A percentile compares a stretch with the other conserved stretches of the same genome.
These are phyloP conservation scores for Prunella himalayana DNA, from an alignment of 2,113 vertebrate genomes.

Conservation along the genomic window DNA sequence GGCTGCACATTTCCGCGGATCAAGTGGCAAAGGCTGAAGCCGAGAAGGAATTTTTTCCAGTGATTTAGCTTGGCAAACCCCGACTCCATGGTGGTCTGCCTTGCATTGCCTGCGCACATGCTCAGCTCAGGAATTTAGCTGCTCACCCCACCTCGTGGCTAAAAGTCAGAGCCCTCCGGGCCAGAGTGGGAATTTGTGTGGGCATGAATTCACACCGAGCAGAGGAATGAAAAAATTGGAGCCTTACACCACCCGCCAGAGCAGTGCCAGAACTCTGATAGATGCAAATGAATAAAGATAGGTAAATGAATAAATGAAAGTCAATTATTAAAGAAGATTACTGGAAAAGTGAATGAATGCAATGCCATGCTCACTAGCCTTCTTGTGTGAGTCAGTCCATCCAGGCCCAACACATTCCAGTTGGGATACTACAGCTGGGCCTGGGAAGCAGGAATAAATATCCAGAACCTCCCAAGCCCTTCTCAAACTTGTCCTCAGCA, in stretches of 20 bases:
- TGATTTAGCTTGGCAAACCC: neutral
- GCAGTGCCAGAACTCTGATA: neutral
- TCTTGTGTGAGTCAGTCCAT: neutral
- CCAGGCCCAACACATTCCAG: neutral
- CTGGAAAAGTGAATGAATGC: slow-evolving; percentile 17
- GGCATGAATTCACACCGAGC: neutral
- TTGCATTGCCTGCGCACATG: neutral
- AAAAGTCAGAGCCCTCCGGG: slow-evolving; percentile 51
- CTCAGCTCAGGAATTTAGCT: slow-evolving; percentile 41
- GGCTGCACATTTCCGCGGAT: neutral
- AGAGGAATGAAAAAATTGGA: neutral
- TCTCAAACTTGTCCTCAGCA: neutral
- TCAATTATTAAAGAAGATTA: slow-evolving; percentile 2
- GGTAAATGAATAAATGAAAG: slow-evolving; percentile 25
- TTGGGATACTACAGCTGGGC: neutral
- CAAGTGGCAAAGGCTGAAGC: neutral
- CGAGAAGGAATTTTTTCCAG: neutral
- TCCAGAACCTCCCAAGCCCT: neutral
- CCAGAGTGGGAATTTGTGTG: slow-evolving; percentile 38
- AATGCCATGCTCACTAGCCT: neutral
- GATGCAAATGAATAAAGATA: neutral
- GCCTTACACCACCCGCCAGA: neutral
- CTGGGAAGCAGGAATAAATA: neutral
- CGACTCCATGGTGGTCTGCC: slow-evolving; percentile 1
- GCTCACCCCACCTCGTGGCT: slow-evolving; percentile 63